These are phyloP conservation scores for Drosophila ironensis DNA, from an alignment of 1,140 invertebrate species.

Conservation along the genomic window DNA sequence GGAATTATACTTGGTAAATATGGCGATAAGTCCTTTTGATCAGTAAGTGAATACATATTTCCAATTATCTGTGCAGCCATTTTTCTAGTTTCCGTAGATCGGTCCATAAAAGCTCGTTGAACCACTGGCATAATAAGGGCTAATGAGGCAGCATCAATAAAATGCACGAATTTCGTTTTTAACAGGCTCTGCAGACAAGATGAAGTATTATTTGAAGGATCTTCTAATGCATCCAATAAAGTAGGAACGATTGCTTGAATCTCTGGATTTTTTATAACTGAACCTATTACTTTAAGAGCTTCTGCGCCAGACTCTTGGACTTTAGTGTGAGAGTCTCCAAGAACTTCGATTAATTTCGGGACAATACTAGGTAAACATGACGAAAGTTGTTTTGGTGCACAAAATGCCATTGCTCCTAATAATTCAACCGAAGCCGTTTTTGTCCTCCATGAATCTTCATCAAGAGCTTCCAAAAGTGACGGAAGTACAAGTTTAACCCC, in stretches of 20 bases:
- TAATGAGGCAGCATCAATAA: constrained; percentile 98
- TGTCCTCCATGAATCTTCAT: constrained; percentile 99
- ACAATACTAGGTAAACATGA: constrained; percentile 99
- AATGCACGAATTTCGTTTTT: constrained; percentile 99
- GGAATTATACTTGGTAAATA: constrained; percentile 98
- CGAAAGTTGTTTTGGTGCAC: constrained; percentile 98
- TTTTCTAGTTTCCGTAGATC: constrained; percentile 98
- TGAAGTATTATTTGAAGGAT: constrained; percentile 97
- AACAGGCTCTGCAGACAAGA: constrained; percentile 94
- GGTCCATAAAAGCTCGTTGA: constrained; percentile 97
- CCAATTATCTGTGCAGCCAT: constrained; percentile 99
- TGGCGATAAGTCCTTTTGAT: constrained; percentile 98
- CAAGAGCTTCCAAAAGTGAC: constrained; percentile 94
- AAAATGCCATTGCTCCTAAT: constrained; percentile 98
- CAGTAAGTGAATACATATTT: constrained; percentile 99
- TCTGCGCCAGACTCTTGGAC: constrained; percentile 98
- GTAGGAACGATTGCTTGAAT: constrained; percentile 98
- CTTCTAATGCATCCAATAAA: constrained; percentile 95
- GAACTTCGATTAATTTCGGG: constrained; percentile 98
- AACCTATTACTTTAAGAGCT: constrained; percentile 97
- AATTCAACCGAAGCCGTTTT: constrained; percentile 98
- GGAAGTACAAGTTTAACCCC: constrained; percentile 98
- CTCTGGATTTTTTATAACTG: constrained; percentile 99
- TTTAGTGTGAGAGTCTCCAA: constrained; percentile 98
- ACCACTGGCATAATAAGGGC: constrained; percentile 99